These are phyloP conservation scores for Actenoides hombroni DNA, from an alignment of 2,113 vertebrate genomes.

Conservation along the genomic window DNA sequence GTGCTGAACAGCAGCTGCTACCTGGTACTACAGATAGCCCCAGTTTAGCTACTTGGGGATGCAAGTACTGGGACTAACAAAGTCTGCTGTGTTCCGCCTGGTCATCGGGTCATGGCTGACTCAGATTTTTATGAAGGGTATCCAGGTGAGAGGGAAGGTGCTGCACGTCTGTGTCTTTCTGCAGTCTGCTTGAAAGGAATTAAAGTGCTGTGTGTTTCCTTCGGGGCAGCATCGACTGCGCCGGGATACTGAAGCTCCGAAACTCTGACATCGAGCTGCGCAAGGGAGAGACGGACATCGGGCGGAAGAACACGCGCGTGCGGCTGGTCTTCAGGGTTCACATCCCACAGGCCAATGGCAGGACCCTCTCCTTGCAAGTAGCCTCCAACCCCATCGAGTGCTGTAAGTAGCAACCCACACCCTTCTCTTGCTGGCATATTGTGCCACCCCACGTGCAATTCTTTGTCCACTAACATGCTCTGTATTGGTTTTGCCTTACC, in stretches of 20 bases:
- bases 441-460: rapidly evolving
- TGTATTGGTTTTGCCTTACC: not conserved
- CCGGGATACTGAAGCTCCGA: slow-evolving; percentile 92
- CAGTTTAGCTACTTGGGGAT: not conserved
- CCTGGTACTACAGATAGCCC: not conserved
- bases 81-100: not conserved
- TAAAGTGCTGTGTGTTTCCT: not conserved
- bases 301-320: slow-evolving; percentile 92
- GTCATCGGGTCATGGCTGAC: not conserved
- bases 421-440: not conserved
- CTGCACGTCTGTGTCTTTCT: rapidly evolving
- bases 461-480: not conserved
- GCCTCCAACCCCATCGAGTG: slow-evolving; percentile 94
- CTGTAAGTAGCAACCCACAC: slow-evolving; percentile 81
- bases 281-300: slow-evolving; percentile 95
- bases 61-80: not conserved
- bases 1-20: not conserved
- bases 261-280: slow-evolving; percentile 96
- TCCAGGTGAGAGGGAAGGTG: not conserved
- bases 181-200: not conserved
- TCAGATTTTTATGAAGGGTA: not conserved
- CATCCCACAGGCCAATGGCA: slow-evolving; percentile 88
- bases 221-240: slow-evolving; percentile 88
- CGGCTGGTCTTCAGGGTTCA: slow-evolving; percentile 92
- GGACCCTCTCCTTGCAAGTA: slow-evolving; percentile 88